Base-by-base conservation (phyloP, 2,113 vertebrate genomes). In the Oryzias woworae region DNA sequence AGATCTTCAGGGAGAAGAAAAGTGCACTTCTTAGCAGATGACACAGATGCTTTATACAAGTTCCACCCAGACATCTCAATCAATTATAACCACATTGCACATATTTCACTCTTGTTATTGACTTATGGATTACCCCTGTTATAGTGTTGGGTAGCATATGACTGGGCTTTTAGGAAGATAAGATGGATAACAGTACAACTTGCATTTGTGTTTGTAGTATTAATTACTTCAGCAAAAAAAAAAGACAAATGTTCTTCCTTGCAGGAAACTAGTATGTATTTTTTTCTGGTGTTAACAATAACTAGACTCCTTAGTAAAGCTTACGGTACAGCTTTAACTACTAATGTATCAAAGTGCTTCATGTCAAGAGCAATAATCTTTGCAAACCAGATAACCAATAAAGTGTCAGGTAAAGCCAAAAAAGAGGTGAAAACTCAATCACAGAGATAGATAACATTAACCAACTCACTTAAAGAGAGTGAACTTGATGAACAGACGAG, bases 351-450 rank as follows among this genome's bases (percentile, higher is more conserved):
- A 73, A 83, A 92, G 90, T 91, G 90, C 90, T 90, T 68, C 69
- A 81, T 82, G 87, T 91, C 86, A 88, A 90, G 71, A 93, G 93
- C 91, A 87, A 94, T 97, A 94, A 94, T 98, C 96, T 96, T 94
- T 92, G 93, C 94, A 97, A 98, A 98, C 94, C 89, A 87, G 94
- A 98, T 98, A 94, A 96, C 94, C 90, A 91, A 92, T 92, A 88
- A 89, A 94, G 96, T 93, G 94, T 94, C 94, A 94, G 95, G 92
- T 94, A 93, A 94, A 95, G 93, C 94, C 89, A 93, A 95, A 95
- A 96, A 96, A 96, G 95, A 95, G 94, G 89, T 87, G 92, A 94
- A 95, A 98, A 98, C 96, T 95, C 90, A 98, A 98, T 98, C 91
- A 98, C 83, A 93, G 83, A 88, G 93, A 80, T 92, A 92, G 91